These are phyloP conservation scores for Neocrepidodera transversa DNA, from an alignment of 2,888 invertebrate species.

Conservation along the genomic window DNA sequence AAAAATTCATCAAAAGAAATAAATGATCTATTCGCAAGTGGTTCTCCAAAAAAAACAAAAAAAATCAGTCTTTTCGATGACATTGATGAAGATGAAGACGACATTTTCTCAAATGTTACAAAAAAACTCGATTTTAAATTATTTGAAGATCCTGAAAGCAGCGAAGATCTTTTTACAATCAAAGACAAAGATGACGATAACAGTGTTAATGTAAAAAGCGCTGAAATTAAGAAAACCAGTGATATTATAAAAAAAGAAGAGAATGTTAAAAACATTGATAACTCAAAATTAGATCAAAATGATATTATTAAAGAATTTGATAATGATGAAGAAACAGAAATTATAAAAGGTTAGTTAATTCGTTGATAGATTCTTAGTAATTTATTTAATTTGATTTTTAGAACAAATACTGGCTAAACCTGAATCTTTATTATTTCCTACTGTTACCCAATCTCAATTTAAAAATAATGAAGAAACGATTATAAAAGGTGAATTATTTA, in stretches of 20 bases:
- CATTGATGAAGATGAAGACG: conserved; percentile 45
- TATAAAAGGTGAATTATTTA: neutral
- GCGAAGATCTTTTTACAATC: conserved; percentile 31
- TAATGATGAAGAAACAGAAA: no score
- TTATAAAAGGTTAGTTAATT: no score
- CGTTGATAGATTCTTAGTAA: no score
- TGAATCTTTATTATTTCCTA: no score
- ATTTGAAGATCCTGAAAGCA: conserved; percentile 45
- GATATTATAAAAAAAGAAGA: neutral
- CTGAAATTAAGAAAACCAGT: neutral
- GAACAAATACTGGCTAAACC: no score
- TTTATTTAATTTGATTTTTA: no score
- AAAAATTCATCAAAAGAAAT: no score
- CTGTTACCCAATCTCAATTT: no score
- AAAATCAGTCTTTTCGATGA: conserved; percentile 43
- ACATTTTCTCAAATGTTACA: conserved; percentile 52
- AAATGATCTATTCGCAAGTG: no score
- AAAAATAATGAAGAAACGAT: no score
- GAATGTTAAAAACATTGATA: neutral
- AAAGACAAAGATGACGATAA: conserved; percentile 2
- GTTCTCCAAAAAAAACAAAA: no score
- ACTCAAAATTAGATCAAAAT: neutral
- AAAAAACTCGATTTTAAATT: conserved; percentile 47
- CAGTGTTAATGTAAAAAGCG: neutral
- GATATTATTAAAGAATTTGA: neutral